phyloP scores from a whole-genome alignment of 2,888 invertebrate genomes.

The Metallyticus violacea region DNA sequence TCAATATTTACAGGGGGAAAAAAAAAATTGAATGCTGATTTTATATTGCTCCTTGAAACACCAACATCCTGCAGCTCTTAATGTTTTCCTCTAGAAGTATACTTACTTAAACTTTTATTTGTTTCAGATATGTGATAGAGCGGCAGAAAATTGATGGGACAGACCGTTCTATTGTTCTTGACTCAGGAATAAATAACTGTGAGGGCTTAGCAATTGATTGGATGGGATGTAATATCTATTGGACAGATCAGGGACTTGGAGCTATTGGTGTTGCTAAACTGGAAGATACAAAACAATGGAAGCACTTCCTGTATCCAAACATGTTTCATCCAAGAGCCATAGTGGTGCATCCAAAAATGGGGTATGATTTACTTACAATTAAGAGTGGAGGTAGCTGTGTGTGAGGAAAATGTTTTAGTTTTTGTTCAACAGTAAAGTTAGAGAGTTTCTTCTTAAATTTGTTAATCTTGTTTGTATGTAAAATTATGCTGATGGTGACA shows the following conservation, averaged over 20 bases:
- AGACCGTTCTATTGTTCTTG: slow-evolving; percentile 56
- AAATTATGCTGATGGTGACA: no score
- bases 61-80: no score
- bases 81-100: no score
- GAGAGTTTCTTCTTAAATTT: no score
- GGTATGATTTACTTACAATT: slow-evolving; percentile 30
- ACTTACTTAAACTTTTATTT: slow-evolving; percentile 8
- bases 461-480: no score
- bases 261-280: slow-evolving; percentile 67
- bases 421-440: no score
- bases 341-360: slow-evolving; percentile 66
- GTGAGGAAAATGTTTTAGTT: no score
- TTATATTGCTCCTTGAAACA: no score
- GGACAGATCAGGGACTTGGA: slow-evolving; percentile 72
- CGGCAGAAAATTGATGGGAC: slow-evolving; percentile 62
- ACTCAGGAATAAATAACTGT: slow-evolving; percentile 59
- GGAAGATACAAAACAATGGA: slow-evolving; percentile 53
- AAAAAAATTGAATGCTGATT: no score
- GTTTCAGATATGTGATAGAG: slow-evolving; percentile 57
- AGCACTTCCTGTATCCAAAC: slow-evolving; percentile 56
- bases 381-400: neutral
- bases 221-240: slow-evolving; percentile 78
- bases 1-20: no score
- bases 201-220: slow-evolving; percentile 82
- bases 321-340: slow-evolving; percentile 64